Conservation (phyloP, 2,888 invertebrate species). For the Torymus auratus region DNA sequence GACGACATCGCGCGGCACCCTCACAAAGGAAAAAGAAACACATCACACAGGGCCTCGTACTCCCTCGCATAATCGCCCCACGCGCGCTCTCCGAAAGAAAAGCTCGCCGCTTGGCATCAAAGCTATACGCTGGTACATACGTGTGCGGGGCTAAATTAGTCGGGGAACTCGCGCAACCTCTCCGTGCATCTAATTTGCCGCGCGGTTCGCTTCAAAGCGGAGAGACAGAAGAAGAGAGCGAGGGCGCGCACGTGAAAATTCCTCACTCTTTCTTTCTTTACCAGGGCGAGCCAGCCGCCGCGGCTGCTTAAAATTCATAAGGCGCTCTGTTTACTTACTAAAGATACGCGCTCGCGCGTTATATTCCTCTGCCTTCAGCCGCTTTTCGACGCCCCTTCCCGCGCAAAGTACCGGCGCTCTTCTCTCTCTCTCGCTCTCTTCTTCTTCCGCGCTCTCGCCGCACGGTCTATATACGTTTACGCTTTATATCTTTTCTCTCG, state of each 20-base stretch:
- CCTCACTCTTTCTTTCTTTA: background rate
- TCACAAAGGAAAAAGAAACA: background rate
- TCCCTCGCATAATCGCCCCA: constrained; percentile 3
- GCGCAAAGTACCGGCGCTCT: background rate
- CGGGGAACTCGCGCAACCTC: constrained; percentile 48
- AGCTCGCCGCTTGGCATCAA: constrained; percentile 28
- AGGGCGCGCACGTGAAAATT: constrained; percentile 33
- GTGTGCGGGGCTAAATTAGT: constrained; percentile 49
- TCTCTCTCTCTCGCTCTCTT: constrained; percentile 18
- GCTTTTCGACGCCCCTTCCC: constrained; percentile 42
- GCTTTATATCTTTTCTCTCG: constrained; percentile 11
- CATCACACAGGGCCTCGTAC: background rate
- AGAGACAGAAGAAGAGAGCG: background rate
- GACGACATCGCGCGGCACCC: too few relatives aligned
- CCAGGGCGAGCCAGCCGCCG: background rate
- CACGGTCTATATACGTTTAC: constrained; percentile 4
- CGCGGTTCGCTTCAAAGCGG: constrained; percentile 31
- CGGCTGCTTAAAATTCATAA: constrained; percentile 75
- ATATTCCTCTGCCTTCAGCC: constrained; percentile 35
- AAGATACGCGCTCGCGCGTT: constrained; percentile 69
- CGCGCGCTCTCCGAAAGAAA: constrained; percentile 8
- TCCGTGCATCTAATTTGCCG: constrained; percentile 60
- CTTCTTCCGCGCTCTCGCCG: constrained; percentile 30
- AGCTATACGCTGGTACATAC: background rate
- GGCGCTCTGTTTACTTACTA: constrained; percentile 75